phyloP scores from a whole-genome alignment of 2,797 vertebrate species.

The Cirrhinus mrigala region DNA sequence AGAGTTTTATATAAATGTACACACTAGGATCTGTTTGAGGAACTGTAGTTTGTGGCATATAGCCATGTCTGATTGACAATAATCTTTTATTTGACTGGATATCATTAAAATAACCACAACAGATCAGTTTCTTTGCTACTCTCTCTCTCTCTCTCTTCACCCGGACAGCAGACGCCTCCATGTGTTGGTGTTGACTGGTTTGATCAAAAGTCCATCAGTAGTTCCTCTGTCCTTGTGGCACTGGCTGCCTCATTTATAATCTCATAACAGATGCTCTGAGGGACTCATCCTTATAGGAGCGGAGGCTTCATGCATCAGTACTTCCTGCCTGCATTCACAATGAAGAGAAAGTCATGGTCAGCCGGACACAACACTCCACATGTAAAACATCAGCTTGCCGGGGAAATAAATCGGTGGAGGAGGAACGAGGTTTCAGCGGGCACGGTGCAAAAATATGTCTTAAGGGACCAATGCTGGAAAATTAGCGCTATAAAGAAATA shows the following conservation, averaged over 20 bases:
- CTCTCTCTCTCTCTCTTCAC: background rate
- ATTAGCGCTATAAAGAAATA: background rate
- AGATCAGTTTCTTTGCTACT: background rate
- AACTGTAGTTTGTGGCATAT: background rate
- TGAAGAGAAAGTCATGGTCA: conserved; percentile 46
- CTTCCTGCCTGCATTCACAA: conserved; percentile 49
- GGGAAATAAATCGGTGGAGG: background rate
- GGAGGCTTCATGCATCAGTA: conserved; percentile 57
- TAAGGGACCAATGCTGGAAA: background rate
- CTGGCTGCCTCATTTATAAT: conserved; percentile 57
- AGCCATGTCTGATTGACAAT: background rate
- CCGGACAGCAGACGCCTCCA: background rate
- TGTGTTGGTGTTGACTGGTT: conserved; percentile 34
- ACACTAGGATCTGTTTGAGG: background rate
- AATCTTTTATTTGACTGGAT: background rate
- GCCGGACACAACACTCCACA: conserved; percentile 36
- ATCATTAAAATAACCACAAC: background rate
- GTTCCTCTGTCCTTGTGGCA: conserved; percentile 54
- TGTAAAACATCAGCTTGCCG: conserved; percentile 7
- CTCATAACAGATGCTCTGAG: conserved; percentile 51
- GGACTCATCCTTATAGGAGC: conserved; percentile 48
- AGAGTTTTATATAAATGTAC: background rate
- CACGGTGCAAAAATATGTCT: background rate
- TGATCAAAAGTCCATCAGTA: conserved; percentile 57
- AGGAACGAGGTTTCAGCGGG: background rate